A percentile compares a stretch with the other conserved stretches of the same genome.
phyloP scores from a whole-genome alignment of 2,797 vertebrate genomes.

The Acanthiza pusilla region DNA sequence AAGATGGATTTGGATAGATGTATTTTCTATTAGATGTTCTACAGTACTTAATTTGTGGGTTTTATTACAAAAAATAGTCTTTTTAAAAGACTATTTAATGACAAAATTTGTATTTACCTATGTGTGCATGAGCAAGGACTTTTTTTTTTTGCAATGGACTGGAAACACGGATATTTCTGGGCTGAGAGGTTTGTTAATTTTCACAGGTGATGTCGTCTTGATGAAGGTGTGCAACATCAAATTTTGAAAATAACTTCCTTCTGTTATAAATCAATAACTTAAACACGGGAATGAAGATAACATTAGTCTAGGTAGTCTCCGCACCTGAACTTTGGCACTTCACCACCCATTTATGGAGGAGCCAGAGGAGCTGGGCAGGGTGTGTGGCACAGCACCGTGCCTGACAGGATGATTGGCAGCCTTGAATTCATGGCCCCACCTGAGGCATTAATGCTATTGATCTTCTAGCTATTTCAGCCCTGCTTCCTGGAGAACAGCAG shows the following conservation, averaged over 20 bases:
- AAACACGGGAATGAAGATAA: neutral
- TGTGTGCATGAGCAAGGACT: rapidly evolving
- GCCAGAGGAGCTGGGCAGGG: neutral
- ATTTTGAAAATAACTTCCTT: neutral
- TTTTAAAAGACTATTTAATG: neutral
- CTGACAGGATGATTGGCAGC: neutral
- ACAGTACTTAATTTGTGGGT: neutral
- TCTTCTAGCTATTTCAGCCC: neutral
- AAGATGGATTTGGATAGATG: neutral
- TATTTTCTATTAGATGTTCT: neutral
- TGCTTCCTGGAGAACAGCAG: neutral
- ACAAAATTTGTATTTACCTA: neutral
- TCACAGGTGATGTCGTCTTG: neutral
- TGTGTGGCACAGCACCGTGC: neutral
- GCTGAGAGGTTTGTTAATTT: neutral
- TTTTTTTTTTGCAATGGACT: neutral
- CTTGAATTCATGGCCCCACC: neutral
- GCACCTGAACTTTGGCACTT: neutral
- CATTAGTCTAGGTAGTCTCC: neutral
- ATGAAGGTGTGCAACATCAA: neutral
- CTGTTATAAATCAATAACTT: neutral
- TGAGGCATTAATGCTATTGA: neutral
- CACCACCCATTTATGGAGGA: neutral
- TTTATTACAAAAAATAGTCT: neutral
- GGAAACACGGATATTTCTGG: neutral